Percentiles rank a stretch among this genome's conserved stretches.
These are phyloP conservation scores for Scomber colias DNA, from an alignment of 2,113 vertebrate genomes.

Conservation along the genomic window DNA sequence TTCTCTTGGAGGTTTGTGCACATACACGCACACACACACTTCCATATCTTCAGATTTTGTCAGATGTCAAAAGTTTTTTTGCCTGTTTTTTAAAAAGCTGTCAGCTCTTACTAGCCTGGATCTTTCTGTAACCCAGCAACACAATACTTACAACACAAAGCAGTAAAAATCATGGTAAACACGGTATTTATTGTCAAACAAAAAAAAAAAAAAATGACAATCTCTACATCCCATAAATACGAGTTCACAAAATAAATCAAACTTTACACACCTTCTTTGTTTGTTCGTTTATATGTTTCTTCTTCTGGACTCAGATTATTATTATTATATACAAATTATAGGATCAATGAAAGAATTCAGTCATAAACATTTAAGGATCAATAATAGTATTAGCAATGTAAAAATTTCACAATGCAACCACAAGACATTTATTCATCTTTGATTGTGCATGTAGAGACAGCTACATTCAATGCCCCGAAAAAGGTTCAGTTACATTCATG, in stretches of 20 bases:
- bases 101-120: background rate
- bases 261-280: slow-evolving; percentile 60
- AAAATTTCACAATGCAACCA: background rate
- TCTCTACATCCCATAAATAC: slow-evolving; percentile 76
- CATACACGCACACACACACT: background rate
- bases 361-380: background rate
- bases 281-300: background rate
- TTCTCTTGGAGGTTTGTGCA: slow-evolving; percentile 9
- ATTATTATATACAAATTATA: slow-evolving; percentile 25
- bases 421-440: background rate
- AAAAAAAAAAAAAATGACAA: slow-evolving; percentile 31
- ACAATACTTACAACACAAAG: background rate
- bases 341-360: background rate
- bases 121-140: background rate
- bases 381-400: background rate
- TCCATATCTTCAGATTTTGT: background rate
- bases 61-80: background rate
- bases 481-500: slow-evolving; percentile 41
- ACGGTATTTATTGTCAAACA: slow-evolving; percentile 71
- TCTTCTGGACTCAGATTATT: too few relatives aligned
- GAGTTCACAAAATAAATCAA: slow-evolving; percentile 73
- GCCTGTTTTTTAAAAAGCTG: background rate
- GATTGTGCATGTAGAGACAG: slow-evolving; percentile 36
- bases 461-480: slow-evolving; percentile 45
- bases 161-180: slow-evolving; percentile 54